These are phyloP conservation scores for Drymonia ruficornis DNA, from an alignment of 2,888 invertebrate genomes.

Conservation along the genomic window DNA sequence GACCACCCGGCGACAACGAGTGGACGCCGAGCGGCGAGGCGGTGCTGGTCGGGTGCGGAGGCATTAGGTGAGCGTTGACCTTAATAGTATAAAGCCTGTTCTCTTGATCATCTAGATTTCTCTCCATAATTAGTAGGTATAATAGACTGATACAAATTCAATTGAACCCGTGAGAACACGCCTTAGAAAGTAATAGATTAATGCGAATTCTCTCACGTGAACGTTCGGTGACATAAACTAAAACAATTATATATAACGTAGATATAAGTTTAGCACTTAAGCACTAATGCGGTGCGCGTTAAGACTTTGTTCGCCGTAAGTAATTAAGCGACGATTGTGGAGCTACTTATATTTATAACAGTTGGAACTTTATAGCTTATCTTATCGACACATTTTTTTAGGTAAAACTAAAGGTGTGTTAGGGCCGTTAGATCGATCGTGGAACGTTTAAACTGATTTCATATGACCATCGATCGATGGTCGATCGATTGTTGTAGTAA, in stretches of 20 bases:
- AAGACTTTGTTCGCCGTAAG: slow-evolving; percentile 13
- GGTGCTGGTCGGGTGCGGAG: too few relatives aligned
- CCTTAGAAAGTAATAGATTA: neutral
- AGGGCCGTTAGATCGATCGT: too few relatives aligned
- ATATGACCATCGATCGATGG: too few relatives aligned
- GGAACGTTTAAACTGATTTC: too few relatives aligned
- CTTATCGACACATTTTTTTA: neutral
- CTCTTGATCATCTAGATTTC: neutral
- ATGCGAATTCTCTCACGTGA: slow-evolving; percentile 1
- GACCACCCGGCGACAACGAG: too few relatives aligned
- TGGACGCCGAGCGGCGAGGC: too few relatives aligned
- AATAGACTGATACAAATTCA: neutral
- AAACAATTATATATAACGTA: neutral
- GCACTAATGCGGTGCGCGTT: slow-evolving; percentile 18
- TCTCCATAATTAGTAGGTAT: neutral
- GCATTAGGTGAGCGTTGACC: too few relatives aligned
- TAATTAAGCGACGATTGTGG: slow-evolving; percentile 6
- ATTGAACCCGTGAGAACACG: neutral
- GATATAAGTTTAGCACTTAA: slow-evolving; percentile 21
- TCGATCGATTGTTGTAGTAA: too few relatives aligned
- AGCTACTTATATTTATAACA: slow-evolving; percentile 8
- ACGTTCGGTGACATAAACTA: neutral
- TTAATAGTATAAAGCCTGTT: too few relatives aligned
- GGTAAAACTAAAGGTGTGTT: too few relatives aligned
- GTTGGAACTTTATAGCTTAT: neutral